Evolutionary conservation across 2,888 invertebrate species (phyloP), one percentile per base, ranked within the genome.

Genomic region (Camptogramma bilineatum): DNA sequence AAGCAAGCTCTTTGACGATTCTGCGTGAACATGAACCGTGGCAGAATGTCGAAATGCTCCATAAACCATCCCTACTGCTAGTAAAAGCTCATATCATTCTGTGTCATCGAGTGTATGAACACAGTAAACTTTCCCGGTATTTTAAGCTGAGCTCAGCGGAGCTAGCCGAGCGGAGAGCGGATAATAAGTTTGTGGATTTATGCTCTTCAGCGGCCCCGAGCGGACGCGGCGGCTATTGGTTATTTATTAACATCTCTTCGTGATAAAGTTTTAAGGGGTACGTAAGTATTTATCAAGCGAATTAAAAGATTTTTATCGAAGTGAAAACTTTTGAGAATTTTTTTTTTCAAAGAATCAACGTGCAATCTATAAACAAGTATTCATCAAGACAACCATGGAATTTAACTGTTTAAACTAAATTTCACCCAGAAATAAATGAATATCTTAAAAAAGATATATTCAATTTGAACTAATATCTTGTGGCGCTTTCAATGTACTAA

Each of bases 111-210:
- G 8, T 48, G 47, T 31, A 47, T 17, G 52, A 21, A 31, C 19
- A 53, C 50, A 39, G 57, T 54, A 18, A 71, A 72, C 70, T 70
- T 64, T 61, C 59, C 54, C 66, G 69, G 62, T 68, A 69, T 66
- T 72, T 72, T 58, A 62, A 62, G 62, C 66, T 60, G 46, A 65
- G 62, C 60, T 56, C 62, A 34, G 55, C 53, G 65, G 58, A 68
- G 67, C 70, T 66, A 70, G 64, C 63, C 65, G 66, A 66, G 62
- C 68, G 72, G 68, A 68, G 61, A 67, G 60, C 66, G 69, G 74
- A 73, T 74, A 73, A 73, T 75, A 73, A 73, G 64, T 68, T 65
- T 56, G 55, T 65, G 55, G 68, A 72, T 73, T 72, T 66, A 69
- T 63, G 57, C 44, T 62, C 42, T 46, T 65, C 60, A 53, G 31